Evolutionary conservation across 2,888 invertebrate genomes (phyloP).

Genomic region (Dorcus parallelipipedus): DNA sequence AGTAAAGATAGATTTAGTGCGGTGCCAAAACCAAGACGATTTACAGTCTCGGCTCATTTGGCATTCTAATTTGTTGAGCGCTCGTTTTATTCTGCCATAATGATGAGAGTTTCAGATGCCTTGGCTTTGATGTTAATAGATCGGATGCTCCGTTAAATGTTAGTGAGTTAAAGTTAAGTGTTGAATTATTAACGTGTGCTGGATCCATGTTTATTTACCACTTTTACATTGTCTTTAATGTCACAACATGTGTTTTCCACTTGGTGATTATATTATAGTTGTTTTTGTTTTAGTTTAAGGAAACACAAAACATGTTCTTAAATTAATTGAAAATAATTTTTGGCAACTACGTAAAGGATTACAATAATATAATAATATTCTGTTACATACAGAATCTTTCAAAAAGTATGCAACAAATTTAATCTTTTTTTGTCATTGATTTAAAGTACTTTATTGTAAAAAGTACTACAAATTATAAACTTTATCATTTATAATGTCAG

Average conservation of each 20-base stretch:
- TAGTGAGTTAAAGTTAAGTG: slow-evolving; percentile 8
- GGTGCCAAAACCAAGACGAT: slow-evolving; percentile 10
- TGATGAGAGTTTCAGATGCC: slow-evolving; percentile 3
- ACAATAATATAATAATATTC: no score
- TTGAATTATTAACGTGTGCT: slow-evolving; percentile 2
- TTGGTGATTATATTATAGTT: no score
- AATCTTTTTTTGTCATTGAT: no score
- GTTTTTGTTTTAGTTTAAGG: no score
- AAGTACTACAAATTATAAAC: no score
- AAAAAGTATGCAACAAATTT: no score
- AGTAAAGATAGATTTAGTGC: slow-evolving; percentile 10
- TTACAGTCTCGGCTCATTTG: slow-evolving; percentile 15
- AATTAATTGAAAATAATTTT: no score
- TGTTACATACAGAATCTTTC: no score
- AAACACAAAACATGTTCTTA: no score
- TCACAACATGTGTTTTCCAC: background rate
- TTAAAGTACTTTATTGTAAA: no score
- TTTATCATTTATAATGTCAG: no score
- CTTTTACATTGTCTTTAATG: background rate
- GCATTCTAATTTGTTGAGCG: slow-evolving; percentile 19
- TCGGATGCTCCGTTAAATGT: slow-evolving; percentile 6
- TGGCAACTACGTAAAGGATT: no score
- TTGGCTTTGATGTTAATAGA: slow-evolving; percentile 16
- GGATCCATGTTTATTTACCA: background rate
- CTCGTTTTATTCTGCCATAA: slow-evolving; percentile 13